These are phyloP conservation scores for Halictus ligatus DNA, from an alignment of 2,888 invertebrate species.

Conservation along the genomic window DNA sequence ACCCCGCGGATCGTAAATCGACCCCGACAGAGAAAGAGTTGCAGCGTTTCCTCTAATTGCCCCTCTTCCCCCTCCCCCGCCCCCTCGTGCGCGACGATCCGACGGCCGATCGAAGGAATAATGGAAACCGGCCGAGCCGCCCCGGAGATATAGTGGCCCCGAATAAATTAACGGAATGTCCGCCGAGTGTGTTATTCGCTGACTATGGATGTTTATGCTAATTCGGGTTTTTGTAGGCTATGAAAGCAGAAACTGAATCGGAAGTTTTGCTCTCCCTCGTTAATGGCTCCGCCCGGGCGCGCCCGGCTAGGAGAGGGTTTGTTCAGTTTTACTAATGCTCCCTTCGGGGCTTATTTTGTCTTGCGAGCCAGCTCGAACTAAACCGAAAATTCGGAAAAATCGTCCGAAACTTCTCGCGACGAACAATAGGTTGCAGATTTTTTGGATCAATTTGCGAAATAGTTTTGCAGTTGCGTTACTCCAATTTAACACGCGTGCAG, in stretches of 20 bases:
- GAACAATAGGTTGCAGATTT: too few relatives aligned
- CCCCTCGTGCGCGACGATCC: not conserved
- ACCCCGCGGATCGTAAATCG: conserved; percentile 13
- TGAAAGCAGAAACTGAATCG: not conserved
- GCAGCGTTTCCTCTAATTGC: conserved; percentile 24
- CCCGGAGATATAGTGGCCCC: not conserved
- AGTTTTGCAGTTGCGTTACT: too few relatives aligned
- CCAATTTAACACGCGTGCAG: not conserved
- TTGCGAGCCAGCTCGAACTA: not conserved
- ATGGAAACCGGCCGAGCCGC: not conserved
- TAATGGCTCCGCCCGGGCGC: not conserved
- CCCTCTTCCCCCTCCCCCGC: not conserved
- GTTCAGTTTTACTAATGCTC: not conserved
- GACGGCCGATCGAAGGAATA: conserved; percentile 15
- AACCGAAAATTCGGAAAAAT: not conserved
- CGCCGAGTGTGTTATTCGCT: conserved; percentile 6
- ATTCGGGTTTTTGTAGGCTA: not conserved
- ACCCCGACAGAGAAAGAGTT: not conserved
- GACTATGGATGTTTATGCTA: conserved; percentile 11
- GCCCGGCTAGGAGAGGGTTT: too few relatives aligned
- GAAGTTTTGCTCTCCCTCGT: not conserved
- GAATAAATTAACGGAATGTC: conserved; percentile 9
- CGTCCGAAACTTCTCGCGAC: not conserved
- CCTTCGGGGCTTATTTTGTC: not conserved
- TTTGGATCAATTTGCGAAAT: too few relatives aligned